Conservation (phyloP, 2,113 vertebrate species). For the Poeciliopsis prolifica region DNA sequence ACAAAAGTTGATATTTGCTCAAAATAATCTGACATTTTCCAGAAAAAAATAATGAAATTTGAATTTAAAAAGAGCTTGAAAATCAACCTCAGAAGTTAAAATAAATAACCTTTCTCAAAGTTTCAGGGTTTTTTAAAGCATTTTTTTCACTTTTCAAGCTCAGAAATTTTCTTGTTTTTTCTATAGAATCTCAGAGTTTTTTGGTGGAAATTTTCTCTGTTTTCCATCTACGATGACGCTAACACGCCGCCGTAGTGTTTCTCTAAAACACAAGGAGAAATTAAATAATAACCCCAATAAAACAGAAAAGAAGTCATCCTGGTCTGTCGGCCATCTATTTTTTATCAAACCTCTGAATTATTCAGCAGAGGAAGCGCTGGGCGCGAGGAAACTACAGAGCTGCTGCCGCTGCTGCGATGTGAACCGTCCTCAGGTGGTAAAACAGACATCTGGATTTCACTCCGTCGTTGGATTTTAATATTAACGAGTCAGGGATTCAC, state of each 20-base stretch:
- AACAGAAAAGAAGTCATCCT: slow-evolving; percentile 35
- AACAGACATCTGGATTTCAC: slow-evolving; percentile 25
- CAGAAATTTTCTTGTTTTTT: no score
- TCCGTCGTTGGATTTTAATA: slow-evolving; percentile 32
- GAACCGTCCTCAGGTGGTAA: slow-evolving; percentile 29
- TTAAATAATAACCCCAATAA: slow-evolving; percentile 34
- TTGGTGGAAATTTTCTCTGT: no score
- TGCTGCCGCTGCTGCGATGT: not conserved
- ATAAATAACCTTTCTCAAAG: no score
- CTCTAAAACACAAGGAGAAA: slow-evolving; percentile 1
- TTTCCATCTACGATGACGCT: not conserved
- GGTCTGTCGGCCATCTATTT: slow-evolving; percentile 53
- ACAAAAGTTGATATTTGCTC: no score
- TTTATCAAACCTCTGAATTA: slow-evolving; percentile 56
- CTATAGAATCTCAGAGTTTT: no score
- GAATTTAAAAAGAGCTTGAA: no score
- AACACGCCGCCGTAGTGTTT: not conserved
- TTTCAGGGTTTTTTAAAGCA: no score
- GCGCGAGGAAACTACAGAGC: slow-evolving; percentile 7
- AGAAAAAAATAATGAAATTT: no score
- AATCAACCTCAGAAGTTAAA: no score
- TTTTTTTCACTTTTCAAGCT: no score
- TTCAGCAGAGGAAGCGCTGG: slow-evolving; percentile 35
- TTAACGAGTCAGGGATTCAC: slow-evolving; percentile 18
- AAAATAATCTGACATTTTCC: no score